Percentiles rank a stretch among this genome's conserved stretches.
Evolutionary conservation across 1,140 invertebrate genomes (phyloP).

Genomic region (Drosophila bocqueti): DNA sequence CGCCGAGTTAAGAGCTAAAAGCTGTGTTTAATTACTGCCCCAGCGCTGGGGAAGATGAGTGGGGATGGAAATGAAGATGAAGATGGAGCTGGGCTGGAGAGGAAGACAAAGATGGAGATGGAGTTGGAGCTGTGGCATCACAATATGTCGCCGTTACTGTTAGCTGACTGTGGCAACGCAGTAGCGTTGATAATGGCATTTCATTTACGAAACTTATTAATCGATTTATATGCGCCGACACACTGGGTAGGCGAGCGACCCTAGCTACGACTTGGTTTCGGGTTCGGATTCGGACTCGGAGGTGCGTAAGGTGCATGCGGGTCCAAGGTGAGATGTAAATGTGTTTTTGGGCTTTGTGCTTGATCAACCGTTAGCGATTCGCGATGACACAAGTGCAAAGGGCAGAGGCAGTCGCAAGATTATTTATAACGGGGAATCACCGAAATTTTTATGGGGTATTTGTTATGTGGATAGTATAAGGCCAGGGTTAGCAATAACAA

Average conservation of each 20-base stretch:
- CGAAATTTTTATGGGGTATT: neutral
- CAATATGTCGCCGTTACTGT: conserved; percentile 34
- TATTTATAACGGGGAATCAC: conserved; percentile 4
- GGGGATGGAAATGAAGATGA: neutral
- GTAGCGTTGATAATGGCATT: conserved; percentile 66
- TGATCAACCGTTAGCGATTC: conserved; percentile 56
- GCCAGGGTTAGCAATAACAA: neutral
- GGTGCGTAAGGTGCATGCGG: conserved; percentile 25
- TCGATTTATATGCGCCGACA: conserved; percentile 77
- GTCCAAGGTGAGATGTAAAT: conserved; percentile 75
- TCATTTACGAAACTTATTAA: conserved; percentile 80
- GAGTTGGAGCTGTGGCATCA: conserved; percentile 33
- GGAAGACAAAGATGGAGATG: neutral
- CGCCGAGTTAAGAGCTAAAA: conserved; percentile 18
- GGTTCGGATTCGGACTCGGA: conserved; percentile 34
- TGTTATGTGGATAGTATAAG: neutral
- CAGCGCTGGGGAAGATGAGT: neutral
- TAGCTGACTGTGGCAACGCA: conserved; percentile 40
- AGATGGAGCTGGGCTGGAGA: neutral
- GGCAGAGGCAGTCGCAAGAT: neutral
- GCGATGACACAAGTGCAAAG: conserved; percentile 51
- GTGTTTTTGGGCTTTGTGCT: conserved; percentile 27
- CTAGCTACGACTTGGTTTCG: conserved; percentile 6
- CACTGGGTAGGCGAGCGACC: conserved; percentile 46
- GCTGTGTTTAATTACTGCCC: conserved; percentile 45